Base-by-base conservation (phyloP, 2,888 invertebrate genomes). In the Platerodrilus igneus region DNA sequence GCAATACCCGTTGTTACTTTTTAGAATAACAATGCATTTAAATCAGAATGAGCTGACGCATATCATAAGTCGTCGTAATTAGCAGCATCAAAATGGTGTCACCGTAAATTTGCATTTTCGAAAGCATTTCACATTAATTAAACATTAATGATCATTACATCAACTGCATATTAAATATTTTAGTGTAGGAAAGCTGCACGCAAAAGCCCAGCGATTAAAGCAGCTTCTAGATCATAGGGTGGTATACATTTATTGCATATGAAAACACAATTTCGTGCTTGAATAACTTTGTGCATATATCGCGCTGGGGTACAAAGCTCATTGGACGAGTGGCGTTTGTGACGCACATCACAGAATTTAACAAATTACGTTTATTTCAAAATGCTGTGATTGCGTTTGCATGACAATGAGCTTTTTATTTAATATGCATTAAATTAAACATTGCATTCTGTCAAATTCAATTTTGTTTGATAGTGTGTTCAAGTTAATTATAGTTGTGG, bases 191-290 rank as follows among this genome's bases (percentile, higher is more conserved):
- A 30, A 29, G 34, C 42, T 21, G 15, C 15, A 32, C 13, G 19
- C 9, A 18, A 37, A 41, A 38, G 41, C 41, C 17, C 38, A 27
- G 8, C 30, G 41, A 39, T 45, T 37, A 47, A 44, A 37, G 40
- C 43, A 38, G 19, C 30, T 42, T 29, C 47, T 37, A 37, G 42
- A 34, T 42, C 45, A 41, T 32, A 41, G 32, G 39, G 28, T 27
- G 25, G n/a, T n/a, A n/a, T 28, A 35, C 33, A 26, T 34, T 47
- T 51, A 57, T 54, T 53, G 52, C 58, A 58, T 60, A 61, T 61
- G 59, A 59, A 60, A 63, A 61, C 54, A 58, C 57, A 63, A 63
- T 63, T 62, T 61, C 56, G 55, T 52, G 57, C 50, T 47, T 45
- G 53, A 59, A 47, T 50, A 52, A 43, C 33, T 46, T 31, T n/a